Percentiles rank a stretch among this genome's conserved stretches.
Evolutionary conservation across 2,113 vertebrate species (phyloP).

Genomic region (Oncorhynchus keta): DNA sequence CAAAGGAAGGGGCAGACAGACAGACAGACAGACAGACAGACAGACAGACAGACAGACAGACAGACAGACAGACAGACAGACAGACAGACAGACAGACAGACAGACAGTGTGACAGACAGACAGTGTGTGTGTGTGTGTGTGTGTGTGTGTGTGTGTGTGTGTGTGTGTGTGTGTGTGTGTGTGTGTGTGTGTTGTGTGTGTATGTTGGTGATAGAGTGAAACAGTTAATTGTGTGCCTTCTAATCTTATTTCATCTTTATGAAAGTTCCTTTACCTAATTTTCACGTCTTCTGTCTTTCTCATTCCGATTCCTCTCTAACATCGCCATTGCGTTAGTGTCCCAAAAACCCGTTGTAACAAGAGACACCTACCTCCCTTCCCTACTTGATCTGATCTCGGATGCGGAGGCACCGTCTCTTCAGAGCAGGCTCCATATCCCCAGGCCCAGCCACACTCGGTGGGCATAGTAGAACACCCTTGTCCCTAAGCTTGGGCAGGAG

Average conservation of each 20-base stretch:
- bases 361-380: slow-evolving; percentile 49
- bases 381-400: slow-evolving; percentile 98
- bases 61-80: too few species aligned
- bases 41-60: too few species aligned
- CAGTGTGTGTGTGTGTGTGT: slow-evolving; percentile 7
- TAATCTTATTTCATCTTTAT: not conserved
- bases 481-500: slow-evolving; percentile 92
- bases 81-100: too few species aligned
- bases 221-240: not conserved
- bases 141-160: too few species aligned
- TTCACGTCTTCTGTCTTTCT: slow-evolving; percentile 10
- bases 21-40: too few species aligned
- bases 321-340: too few species aligned
- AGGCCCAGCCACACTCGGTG: slow-evolving; percentile 71
- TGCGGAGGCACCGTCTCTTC: slow-evolving; percentile 96
- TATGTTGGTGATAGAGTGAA: slow-evolving; percentile 16
- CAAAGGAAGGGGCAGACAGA: too few species aligned
- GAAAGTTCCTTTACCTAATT: not conserved
- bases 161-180: not conserved
- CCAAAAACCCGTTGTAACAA: not conserved
- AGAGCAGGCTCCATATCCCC: slow-evolving; percentile 90
- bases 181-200: slow-evolving; percentile 28
- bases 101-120: too few species aligned
- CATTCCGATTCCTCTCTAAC: too few species aligned
- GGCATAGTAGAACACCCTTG: slow-evolving; percentile 85